phyloP scores from a whole-genome alignment of 2,888 invertebrate genomes.

The Microctonus aethiopoides region DNA sequence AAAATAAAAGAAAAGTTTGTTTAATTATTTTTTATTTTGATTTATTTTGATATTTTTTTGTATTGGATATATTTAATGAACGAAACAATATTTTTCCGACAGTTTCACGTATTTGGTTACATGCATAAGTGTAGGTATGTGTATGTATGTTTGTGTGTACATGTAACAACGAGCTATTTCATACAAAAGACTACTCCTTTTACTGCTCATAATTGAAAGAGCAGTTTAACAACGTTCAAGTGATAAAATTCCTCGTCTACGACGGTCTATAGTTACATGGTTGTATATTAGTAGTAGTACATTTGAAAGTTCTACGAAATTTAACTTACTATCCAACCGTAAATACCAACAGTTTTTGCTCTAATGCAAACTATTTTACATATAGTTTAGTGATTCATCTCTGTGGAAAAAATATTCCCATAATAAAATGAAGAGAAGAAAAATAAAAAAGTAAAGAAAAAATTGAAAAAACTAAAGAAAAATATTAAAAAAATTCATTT shows the following conservation, averaged over 20 bases:
- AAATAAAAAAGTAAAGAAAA: not conserved
- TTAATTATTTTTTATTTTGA: not conserved
- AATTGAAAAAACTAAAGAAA: not conserved
- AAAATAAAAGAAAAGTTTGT: not conserved
- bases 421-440: not conserved
- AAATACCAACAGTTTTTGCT: slow-evolving; percentile 12
- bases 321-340: slow-evolving; percentile 8
- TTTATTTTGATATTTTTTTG: not conserved
- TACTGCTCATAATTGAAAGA: slow-evolving; percentile 54
- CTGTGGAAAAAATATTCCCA: not conserved
- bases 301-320: slow-evolving; percentile 43
- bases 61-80: not conserved
- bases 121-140: too few species aligned
- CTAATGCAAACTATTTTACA: not conserved
- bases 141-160: not conserved
- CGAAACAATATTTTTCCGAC: not conserved
- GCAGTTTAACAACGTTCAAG: slow-evolving; percentile 55
- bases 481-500: too few species aligned
- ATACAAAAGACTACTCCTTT: slow-evolving; percentile 50
- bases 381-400: not conserved
- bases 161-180: not conserved
- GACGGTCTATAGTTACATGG: not conserved
- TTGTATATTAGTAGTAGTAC: too few species aligned
- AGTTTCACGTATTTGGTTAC: not conserved
- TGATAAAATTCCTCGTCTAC: slow-evolving; percentile 13